Percentiles rank a stretch among this genome's conserved stretches.
Evolutionary conservation across 2,888 invertebrate genomes (phyloP).

Genomic region (Nephrotoma appendiculata): DNA sequence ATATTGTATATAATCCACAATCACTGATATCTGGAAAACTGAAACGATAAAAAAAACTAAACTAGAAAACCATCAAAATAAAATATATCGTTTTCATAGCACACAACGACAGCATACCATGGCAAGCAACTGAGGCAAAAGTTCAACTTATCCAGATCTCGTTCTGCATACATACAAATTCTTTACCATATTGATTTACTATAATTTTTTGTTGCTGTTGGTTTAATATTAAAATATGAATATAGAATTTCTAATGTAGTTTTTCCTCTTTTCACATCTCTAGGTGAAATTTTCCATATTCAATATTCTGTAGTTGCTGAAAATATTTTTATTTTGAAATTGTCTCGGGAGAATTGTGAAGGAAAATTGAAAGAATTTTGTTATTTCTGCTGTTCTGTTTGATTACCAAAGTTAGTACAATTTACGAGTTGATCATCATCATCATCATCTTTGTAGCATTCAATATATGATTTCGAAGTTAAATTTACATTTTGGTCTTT

Average conservation of each 20-base stretch:
- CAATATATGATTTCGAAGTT: neutral
- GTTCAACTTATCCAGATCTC: neutral
- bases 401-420: neutral
- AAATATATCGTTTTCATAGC: neutral
- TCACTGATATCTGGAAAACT: neutral
- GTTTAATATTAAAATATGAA: neutral
- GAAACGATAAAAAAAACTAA: neutral
- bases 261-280: neutral
- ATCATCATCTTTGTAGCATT: neutral
- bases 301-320: neutral
- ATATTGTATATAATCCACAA: neutral
- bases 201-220: neutral
- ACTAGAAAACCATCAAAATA: neutral
- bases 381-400: neutral
- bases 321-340: neutral
- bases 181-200: neutral
- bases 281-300: neutral
- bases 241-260: neutral
- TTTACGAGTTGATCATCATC: neutral
- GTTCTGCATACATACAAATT: neutral
- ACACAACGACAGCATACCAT: neutral
- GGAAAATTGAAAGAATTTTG: neutral
- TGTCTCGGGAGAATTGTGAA: neutral
- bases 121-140: neutral
- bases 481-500: neutral